These are phyloP conservation scores for Tachysurus vachellii DNA, from an alignment of 2,113 vertebrate genomes.

Conservation along the genomic window DNA sequence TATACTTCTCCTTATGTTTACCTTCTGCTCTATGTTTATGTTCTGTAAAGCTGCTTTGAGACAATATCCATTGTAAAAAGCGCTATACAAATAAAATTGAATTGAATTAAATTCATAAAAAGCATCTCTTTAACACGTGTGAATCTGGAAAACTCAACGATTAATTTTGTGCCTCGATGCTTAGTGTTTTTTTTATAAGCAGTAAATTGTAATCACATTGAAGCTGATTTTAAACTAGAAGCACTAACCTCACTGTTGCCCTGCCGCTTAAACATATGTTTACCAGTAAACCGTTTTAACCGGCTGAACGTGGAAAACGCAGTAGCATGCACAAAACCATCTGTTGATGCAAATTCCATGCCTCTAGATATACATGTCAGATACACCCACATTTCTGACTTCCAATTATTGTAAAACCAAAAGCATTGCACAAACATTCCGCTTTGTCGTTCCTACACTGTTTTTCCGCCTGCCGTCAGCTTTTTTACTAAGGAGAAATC, in stretches of 20 bases:
- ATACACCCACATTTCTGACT: not conserved
- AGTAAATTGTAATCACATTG: not conserved
- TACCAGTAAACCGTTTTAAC: not conserved
- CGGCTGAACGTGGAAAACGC: not conserved
- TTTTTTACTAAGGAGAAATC: not conserved
- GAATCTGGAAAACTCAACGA: not conserved
- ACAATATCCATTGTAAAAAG: too few species aligned
- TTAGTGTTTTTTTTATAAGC: not conserved
- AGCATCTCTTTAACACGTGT: not conserved
- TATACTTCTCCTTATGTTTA: too few species aligned
- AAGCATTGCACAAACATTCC: not conserved
- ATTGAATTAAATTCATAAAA: too few species aligned
- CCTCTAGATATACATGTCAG: not conserved
- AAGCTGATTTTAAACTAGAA: not conserved
- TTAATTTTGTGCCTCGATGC: not conserved
- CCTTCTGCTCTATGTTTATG: too few species aligned
- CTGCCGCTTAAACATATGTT: not conserved
- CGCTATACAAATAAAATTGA: too few species aligned
- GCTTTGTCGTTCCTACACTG: not conserved
- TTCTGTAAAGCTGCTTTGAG: too few species aligned
- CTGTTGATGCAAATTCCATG: not conserved
- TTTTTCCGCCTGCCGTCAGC: not conserved
- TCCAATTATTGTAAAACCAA: constrained; percentile 4
- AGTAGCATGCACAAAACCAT: not conserved
- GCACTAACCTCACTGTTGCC: not conserved